Base-by-base conservation (phyloP, 2,797 vertebrate genomes). In the Microcaecilia unicolor region DNA sequence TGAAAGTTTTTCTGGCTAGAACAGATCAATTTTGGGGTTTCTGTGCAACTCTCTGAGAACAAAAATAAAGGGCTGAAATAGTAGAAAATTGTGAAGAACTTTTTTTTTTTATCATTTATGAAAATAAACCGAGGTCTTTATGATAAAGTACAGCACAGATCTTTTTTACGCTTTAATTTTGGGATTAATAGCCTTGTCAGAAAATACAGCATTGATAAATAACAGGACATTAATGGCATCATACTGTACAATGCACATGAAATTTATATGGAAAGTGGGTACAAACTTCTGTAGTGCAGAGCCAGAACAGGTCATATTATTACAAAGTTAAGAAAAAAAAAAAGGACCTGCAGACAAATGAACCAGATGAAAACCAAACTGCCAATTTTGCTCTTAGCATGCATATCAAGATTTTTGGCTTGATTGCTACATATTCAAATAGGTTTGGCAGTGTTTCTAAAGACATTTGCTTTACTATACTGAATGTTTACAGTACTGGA, bases 401-500 rank as follows among this genome's bases (percentile, higher is more conserved):
- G 43, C 42, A 58, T 28, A 44, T 22, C 21, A 34, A 61, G 46
- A 41, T 60, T 66, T 71, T 68, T 70, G 57, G 46, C 55, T 37
- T 42, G 36, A 58, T 44, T 34, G 34, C 34, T 64, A 54, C 48
- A 43, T 48, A 48, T 59, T 58, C 49, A 68, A 51, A 64, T 69
- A 58, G 53, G 50, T 50, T 58, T 61, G 40, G 43, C 65, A 36
- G 10, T 58, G 36, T 64, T 68, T 67, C 37, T 51, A 49, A 66
- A 63, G 55, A 59, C 40, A 35, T 44, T n/a, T 46, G 44, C 42
- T 55, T 38, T 57, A 50, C 48, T 71, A 47, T 70, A 53, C 56
- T 63, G 57, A 33, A 31, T 14, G 48, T 67, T 61, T 67, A 66
- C 63, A 72, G 43, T 61, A 53, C 41, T 58, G 63, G 48, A 59